Conservation (phyloP, 2,113 vertebrate species). For the Cnemophilus loriae region DNA sequence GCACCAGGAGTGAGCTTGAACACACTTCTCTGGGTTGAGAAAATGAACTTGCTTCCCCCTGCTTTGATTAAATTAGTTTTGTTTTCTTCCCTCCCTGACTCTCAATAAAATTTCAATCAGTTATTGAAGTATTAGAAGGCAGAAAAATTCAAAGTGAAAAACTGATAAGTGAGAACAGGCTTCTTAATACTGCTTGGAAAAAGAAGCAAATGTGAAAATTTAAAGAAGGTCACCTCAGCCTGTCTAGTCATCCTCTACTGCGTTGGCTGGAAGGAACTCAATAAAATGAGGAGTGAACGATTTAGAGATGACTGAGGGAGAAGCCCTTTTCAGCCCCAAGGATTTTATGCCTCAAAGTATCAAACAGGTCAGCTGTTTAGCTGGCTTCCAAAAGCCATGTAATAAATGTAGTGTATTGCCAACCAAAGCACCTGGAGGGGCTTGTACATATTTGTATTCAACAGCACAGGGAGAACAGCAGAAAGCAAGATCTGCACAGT, state of each 20-base stretch:
- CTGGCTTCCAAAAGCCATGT: neutral
- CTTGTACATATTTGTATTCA: accelerated
- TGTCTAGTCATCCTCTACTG: neutral
- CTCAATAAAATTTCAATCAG: neutral
- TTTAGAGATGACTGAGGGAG: neutral
- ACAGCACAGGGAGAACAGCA: neutral
- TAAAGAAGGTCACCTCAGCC: neutral
- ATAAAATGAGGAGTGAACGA: neutral
- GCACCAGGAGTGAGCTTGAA: neutral
- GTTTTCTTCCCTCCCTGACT: neutral
- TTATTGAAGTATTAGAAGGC: neutral
- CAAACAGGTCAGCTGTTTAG: neutral
- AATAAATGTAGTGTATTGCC: neutral
- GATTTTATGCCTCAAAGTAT: neutral
- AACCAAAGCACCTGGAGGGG: neutral
- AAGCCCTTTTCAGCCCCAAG: neutral
- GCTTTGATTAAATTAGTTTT: neutral
- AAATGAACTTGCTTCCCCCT: neutral
- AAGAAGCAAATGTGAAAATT: neutral
- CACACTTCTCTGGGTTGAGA: neutral
- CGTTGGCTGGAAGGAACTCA: neutral
- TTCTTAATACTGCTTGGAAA: neutral
- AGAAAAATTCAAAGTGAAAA: neutral
- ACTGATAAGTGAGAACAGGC: neutral
- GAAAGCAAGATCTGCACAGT: neutral